Evolutionary conservation across 2,797 vertebrate species (phyloP), one percentile per base, ranked within the genome.

Genomic region (Arrhamphus sclerolepis): DNA sequence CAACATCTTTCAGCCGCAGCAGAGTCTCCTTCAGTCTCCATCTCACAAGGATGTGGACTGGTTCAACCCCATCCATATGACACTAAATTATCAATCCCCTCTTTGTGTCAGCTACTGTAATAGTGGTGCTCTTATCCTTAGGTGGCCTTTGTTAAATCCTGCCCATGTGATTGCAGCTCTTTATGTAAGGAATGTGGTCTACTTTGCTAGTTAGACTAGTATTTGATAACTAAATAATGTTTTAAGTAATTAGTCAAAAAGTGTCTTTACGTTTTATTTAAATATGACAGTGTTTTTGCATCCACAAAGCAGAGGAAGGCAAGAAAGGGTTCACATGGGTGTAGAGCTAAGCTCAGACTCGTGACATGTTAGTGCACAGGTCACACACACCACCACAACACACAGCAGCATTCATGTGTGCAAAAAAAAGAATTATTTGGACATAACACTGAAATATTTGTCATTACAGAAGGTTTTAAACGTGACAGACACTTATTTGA

Each of bases 81-180:
- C 68, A 34, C 50, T 1, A 21, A 50, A 65, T 65, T 13, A 75
- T 86, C 83, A 79, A 69, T 68, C 46, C 56, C 43, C 47, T 77
- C 77, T 86, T 83, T 86, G 83, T 83, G 66, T 73, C 61, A 62
- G 39, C 74, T 39, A 46, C 78, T 71, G 68, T 59, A 60, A 66
- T 55, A 66, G 69, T 78, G 55, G 56, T 56, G 67, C 53, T 69
- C 55, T 65, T 82, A 77, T 84, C 84, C 83, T 87, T 70, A 78
- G 52, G 73, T 75, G 83, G 75, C 80, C 84, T 87, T 81, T 86
- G 77, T 87, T 82, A 56, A 78, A 73, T 64, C 24, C 53, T 58
- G 60, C 61, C 44, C 73, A 66, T 84, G 82, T 83, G 78, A 85
- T 63, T 71, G 70, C 76, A 75, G 77, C 65, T 78, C 59, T 80